Conservation (phyloP, 2,888 invertebrate genomes). For the Tridacna crocea region DNA sequence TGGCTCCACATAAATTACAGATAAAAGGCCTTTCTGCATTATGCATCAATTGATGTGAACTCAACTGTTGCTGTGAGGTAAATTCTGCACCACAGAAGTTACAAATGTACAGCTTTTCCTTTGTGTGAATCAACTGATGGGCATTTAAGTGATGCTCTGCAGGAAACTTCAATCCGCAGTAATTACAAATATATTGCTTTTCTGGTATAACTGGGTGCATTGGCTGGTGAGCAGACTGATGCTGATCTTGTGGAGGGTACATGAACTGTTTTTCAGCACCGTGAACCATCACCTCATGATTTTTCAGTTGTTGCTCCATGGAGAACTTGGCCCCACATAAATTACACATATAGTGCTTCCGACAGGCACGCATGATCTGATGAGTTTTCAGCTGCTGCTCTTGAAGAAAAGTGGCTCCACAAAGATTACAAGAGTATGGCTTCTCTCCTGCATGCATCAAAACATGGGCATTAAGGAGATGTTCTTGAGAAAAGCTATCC, state of each 20-base stretch:
- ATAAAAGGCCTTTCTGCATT: constrained; percentile 11
- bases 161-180: constrained; percentile 7
- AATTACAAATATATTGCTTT: constrained; percentile 22
- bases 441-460: constrained; percentile 23
- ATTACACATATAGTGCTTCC: constrained; percentile 3
- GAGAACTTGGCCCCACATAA: neutral
- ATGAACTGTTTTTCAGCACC: constrained; percentile 1
- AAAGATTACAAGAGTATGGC: constrained; percentile 11
- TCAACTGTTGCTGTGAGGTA: constrained; percentile 13
- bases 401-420: constrained; percentile 11
- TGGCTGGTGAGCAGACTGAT: constrained; percentile 8
- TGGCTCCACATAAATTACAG: constrained; percentile 21
- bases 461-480: constrained; percentile 15
- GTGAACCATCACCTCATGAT: constrained; percentile 7
- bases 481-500: constrained; percentile 18
- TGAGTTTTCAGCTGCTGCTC: constrained; percentile 20
- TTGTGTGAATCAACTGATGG: constrained; percentile 8
- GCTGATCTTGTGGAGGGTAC: constrained; percentile 6
- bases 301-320: constrained; percentile 3
- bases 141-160: constrained; percentile 8
- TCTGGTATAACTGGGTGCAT: neutral
- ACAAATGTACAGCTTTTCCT: constrained; percentile 21
- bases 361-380: constrained; percentile 18
- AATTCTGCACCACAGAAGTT: constrained; percentile 22
- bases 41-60: constrained; percentile 15